Evolutionary conservation across 2,888 invertebrate species (phyloP), one percentile per base, ranked within the genome.

Genomic region (Baronia brevicornis): DNA sequence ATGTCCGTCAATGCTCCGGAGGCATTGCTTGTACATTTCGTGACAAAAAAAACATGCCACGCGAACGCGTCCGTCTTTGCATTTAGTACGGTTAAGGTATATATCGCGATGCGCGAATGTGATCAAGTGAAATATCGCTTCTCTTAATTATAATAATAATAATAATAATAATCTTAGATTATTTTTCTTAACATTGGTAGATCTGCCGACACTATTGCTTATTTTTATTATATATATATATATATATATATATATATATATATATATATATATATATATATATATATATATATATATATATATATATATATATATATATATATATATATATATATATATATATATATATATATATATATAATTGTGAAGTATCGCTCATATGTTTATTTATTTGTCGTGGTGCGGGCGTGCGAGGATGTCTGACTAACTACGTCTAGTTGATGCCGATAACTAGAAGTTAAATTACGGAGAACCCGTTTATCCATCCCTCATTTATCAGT

Each of bases 121-220:
- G 78, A 75, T 77, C 69, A 54, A 56, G 54, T 55, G 50, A 60
- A 62, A 63, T 64, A 66, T 73, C 67, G 72, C 74, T 77, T 73
- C 60, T 64, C 58, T 51, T 59, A 54, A 61, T 59, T 57, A 50
- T 70, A 69, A 70, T 62, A 65, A 58, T 74, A 71, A 65, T n/a
- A n/a, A n/a, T n/a, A 64, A 21, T 27, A 21, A 24, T 19, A 24
- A 24, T 31, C 8, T 25, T 13, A 6, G 24, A 15, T 33, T 71
- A 61, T 66, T 68, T 63, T 63, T 62, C 40, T 58, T 56, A 54
- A 54, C 59, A 55, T 61, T 48, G 54, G 56, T 67, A 69, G 77
- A 77, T 77, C 77, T 74, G 79, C 69, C 63, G 63, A 55, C 59
- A 56, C 56, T 44, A 54, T 64, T 56, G 74, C 73, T 75, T 70